Percentiles rank a stretch among this genome's conserved stretches.
These are phyloP conservation scores for Microcebus tavaratra DNA, from an alignment of 2,113 vertebrate species.

Conservation along the genomic window DNA sequence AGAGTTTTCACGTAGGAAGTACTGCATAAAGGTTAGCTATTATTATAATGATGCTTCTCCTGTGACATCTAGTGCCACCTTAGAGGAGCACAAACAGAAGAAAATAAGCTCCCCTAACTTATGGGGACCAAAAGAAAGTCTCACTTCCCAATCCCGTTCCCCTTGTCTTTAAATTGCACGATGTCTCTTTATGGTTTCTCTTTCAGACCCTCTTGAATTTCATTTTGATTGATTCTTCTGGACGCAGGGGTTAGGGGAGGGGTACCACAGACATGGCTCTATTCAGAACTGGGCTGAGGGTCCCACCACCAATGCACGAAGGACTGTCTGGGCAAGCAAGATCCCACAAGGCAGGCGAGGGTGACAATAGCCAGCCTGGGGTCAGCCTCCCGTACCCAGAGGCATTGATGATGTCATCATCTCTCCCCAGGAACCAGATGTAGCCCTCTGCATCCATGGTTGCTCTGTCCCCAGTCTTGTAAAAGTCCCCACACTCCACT, in stretches of 20 bases:
- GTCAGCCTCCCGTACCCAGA: conserved; percentile 84
- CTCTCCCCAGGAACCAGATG: conserved; percentile 87
- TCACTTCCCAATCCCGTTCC: not conserved
- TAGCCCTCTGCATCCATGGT: conserved; percentile 88
- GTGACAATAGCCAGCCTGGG: conserved; percentile 59
- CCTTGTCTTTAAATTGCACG: not conserved
- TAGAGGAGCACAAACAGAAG: not conserved
- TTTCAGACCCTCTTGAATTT: not conserved
- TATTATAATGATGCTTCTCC: not conserved
- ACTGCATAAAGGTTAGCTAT: not conserved
- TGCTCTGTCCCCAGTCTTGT: conserved; percentile 87
- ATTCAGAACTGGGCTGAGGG: not conserved
- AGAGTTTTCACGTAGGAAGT: not conserved
- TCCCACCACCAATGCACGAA: not conserved
- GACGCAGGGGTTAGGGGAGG: not conserved
- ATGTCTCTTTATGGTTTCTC: not conserved
- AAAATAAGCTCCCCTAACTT: not conserved
- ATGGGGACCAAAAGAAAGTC: not conserved
- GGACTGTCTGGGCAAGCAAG: no score
- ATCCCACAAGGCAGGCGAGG: not conserved
- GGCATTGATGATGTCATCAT: conserved; percentile 88
- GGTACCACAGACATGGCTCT: not conserved
- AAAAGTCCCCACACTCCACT: conserved; percentile 85
- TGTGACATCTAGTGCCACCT: not conserved
- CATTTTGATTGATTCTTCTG: not conserved